phyloP scores from a whole-genome alignment of 2,888 invertebrate genomes.

The Meteorus colon region DNA sequence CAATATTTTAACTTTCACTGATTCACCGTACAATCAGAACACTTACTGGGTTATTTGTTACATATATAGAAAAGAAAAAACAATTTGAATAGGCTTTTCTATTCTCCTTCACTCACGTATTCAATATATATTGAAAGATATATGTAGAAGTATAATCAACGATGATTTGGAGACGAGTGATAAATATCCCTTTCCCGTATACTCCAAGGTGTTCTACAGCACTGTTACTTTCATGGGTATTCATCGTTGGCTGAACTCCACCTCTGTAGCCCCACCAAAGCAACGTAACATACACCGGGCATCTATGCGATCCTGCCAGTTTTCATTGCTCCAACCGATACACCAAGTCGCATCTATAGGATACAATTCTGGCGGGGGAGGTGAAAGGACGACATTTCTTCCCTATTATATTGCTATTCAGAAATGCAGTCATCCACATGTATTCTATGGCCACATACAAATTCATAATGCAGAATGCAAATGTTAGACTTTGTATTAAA shows the following conservation, averaged over 20 bases:
- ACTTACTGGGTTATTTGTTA: not conserved
- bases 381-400: slow-evolving; percentile 70
- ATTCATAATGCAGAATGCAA: no score
- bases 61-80: slow-evolving; percentile 7
- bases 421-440: slow-evolving; percentile 28
- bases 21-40: not conserved
- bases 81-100: not conserved
- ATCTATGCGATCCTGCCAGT: slow-evolving; percentile 42
- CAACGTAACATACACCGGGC: slow-evolving; percentile 45
- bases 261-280: slow-evolving; percentile 57
- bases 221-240: slow-evolving; percentile 72
- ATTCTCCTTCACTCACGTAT: not conserved
- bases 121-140: slow-evolving; percentile 5
- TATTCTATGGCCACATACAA: not conserved
- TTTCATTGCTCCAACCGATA: slow-evolving; percentile 41
- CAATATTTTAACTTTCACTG: not conserved
- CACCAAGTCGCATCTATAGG: slow-evolving; percentile 30
- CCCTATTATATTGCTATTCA: slow-evolving; percentile 42
- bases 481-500: no score
- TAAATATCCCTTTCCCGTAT: slow-evolving; percentile 48
- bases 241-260: slow-evolving; percentile 59
- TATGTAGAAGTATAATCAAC: slow-evolving; percentile 33
- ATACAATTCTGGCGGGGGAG: slow-evolving; percentile 47
- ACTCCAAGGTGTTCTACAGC: slow-evolving; percentile 56
- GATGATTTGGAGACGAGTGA: slow-evolving; percentile 27